Percentiles rank a stretch among this genome's conserved stretches.
These are phyloP conservation scores for Agrochola lychnidis DNA, from an alignment of 2,888 invertebrate genomes.

Conservation along the genomic window DNA sequence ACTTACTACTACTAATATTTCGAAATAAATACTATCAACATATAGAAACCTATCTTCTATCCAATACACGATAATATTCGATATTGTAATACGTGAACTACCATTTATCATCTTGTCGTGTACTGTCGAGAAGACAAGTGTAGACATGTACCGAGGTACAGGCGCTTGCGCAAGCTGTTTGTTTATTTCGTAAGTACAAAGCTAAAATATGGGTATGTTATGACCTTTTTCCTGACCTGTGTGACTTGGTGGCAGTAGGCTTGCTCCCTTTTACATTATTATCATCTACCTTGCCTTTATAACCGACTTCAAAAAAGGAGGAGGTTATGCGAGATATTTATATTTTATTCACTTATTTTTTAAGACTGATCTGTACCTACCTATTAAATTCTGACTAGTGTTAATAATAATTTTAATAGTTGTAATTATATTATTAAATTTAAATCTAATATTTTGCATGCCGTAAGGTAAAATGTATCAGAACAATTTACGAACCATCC, in stretches of 20 bases:
- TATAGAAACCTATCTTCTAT: background rate
- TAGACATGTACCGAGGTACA: slow-evolving; percentile 31
- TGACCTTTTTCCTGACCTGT: slow-evolving; percentile 38
- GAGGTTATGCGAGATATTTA: no score
- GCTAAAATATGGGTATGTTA: slow-evolving; percentile 14
- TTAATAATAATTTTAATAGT: no score
- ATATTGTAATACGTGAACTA: slow-evolving; percentile 42
- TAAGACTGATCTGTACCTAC: no score
- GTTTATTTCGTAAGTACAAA: slow-evolving; percentile 34
- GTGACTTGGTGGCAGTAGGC: background rate
- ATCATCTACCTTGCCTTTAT: background rate
- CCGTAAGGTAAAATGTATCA: no score
- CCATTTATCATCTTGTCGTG: slow-evolving; percentile 47
- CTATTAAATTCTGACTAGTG: no score
- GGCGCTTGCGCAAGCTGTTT: slow-evolving; percentile 37
- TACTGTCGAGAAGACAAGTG: slow-evolving; percentile 44
- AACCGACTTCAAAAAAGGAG: no score
- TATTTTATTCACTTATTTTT: no score
- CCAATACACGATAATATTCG: slow-evolving; percentile 8
- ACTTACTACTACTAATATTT: background rate
- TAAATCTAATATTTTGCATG: no score
- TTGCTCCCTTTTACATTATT: slow-evolving; percentile 1
- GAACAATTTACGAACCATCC: no score
- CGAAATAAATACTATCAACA: slow-evolving; percentile 2
- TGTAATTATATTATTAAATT: no score